A percentile compares a stretch with the other conserved stretches of the same genome.
phyloP scores from a whole-genome alignment of 2,113 vertebrate species.

The Indri indri region DNA sequence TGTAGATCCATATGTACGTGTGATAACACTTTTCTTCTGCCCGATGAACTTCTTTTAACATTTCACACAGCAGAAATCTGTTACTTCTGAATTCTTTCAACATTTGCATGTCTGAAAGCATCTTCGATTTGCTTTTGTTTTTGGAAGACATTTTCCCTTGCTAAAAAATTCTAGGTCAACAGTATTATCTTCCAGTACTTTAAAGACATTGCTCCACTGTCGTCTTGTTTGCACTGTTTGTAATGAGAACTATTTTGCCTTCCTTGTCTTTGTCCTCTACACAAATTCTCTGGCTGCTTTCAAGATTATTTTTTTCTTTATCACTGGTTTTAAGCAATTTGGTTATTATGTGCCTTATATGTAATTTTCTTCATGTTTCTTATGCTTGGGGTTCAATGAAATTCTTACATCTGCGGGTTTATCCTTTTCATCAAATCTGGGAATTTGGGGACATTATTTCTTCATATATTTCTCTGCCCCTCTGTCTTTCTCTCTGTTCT shows the following conservation, averaged over 20 bases:
- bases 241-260: neutral
- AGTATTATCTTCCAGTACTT: neutral
- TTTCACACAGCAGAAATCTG: neutral
- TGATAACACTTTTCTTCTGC: neutral
- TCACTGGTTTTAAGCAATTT: neutral
- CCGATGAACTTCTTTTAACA: neutral
- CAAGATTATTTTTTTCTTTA: neutral
- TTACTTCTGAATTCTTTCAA: neutral
- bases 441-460: neutral
- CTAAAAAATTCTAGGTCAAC: neutral
- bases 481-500: neutral
- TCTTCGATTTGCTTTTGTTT: neutral
- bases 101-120: neutral
- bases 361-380: neutral
- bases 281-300: neutral
- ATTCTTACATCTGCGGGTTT: neutral
- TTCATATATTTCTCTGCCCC: neutral
- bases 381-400: neutral
- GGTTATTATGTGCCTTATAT: neutral
- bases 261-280: neutral
- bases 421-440: neutral
- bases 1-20: too few relatives aligned
- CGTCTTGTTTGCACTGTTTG: too few relatives aligned
- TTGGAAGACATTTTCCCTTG: neutral
- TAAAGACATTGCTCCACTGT: too few relatives aligned